phyloP scores from a whole-genome alignment of 1,140 invertebrate species.

The Lepidurus couesii region DNA sequence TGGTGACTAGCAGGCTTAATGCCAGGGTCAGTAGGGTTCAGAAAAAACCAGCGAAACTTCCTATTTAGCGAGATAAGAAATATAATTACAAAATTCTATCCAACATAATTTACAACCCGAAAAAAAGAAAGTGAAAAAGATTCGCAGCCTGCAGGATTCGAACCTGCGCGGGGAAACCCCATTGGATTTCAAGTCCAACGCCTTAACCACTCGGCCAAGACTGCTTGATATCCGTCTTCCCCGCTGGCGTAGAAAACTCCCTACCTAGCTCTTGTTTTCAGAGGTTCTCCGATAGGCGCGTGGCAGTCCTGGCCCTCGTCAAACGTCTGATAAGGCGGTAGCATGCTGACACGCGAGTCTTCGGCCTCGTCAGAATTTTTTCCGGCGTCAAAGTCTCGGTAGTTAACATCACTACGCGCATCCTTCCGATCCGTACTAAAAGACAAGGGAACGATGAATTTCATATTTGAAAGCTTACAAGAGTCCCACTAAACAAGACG shows the following conservation, averaged over 20 bases:
- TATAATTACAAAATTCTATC: neutral
- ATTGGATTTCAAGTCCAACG: slow-evolving; percentile 76
- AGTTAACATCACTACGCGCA: too few relatives aligned
- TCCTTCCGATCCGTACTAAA: too few relatives aligned
- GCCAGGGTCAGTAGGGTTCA: neutral
- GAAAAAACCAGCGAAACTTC: neutral
- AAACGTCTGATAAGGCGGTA: neutral
- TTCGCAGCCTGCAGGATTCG: slow-evolving; percentile 71
- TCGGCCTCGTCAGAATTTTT: neutral
- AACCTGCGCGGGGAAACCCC: slow-evolving; percentile 74
- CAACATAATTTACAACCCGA: neutral
- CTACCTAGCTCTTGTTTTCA: neutral
- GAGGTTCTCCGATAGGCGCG: neutral
- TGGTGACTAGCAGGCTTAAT: slow-evolving; percentile 1
- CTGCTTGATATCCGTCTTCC: slow-evolving; percentile 38
- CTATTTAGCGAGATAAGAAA: neutral
- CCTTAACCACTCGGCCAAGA: slow-evolving; percentile 61
- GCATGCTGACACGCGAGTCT: neutral
- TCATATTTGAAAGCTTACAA: neutral
- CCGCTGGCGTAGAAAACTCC: neutral
- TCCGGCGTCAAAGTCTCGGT: neutral
- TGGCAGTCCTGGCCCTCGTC: neutral
- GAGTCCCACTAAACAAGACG: slow-evolving; percentile 39
- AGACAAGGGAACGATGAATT: neutral
- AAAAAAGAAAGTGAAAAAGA: slow-evolving; percentile 38